These are phyloP conservation scores for Synanthedon tipuliformis DNA, from an alignment of 2,888 invertebrate species.

Conservation along the genomic window DNA sequence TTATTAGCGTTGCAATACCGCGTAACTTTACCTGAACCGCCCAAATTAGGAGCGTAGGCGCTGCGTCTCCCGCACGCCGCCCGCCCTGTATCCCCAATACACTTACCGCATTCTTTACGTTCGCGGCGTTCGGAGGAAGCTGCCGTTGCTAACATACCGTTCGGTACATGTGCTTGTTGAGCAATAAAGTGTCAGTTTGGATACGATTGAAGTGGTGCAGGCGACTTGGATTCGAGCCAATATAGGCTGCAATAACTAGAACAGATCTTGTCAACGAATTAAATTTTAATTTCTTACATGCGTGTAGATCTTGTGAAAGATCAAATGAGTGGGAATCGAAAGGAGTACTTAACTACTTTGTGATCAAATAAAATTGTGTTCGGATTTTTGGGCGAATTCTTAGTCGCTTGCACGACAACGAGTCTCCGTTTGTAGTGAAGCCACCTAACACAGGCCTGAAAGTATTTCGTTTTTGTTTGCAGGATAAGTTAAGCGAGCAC, in stretches of 20 bases:
- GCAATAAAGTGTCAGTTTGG: conserved; percentile 55
- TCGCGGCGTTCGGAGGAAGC: conserved; percentile 45
- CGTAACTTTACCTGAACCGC: conserved; percentile 68
- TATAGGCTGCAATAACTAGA: conserved; percentile 45
- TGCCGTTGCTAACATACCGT: conserved; percentile 31
- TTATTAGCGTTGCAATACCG: conserved; percentile 54
- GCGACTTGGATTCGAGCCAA: conserved; percentile 61
- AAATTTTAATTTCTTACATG: conserved; percentile 15
- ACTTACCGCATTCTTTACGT: conserved; percentile 23
- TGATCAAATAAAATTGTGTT: neutral
- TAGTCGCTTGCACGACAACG: conserved; percentile 21
- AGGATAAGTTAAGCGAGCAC: conserved; percentile 74
- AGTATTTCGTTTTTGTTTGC: conserved; percentile 22
- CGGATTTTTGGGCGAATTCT: conserved; percentile 12
- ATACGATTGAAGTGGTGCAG: conserved; percentile 54
- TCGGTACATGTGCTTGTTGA: conserved; percentile 39
- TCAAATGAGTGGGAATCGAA: neutral
- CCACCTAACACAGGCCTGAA: neutral
- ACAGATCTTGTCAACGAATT: conserved; percentile 42
- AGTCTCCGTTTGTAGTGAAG: neutral
- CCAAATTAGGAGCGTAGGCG: conserved; percentile 69
- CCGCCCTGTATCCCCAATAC: conserved; percentile 44
- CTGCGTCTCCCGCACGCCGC: conserved; percentile 42
- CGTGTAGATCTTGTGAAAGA: neutral
- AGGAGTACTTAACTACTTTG: neutral